Percentiles rank a stretch among this genome's conserved stretches.
These are phyloP conservation scores for Spodoptera littoralis DNA, from an alignment of 2,888 invertebrate species.

Conservation along the genomic window DNA sequence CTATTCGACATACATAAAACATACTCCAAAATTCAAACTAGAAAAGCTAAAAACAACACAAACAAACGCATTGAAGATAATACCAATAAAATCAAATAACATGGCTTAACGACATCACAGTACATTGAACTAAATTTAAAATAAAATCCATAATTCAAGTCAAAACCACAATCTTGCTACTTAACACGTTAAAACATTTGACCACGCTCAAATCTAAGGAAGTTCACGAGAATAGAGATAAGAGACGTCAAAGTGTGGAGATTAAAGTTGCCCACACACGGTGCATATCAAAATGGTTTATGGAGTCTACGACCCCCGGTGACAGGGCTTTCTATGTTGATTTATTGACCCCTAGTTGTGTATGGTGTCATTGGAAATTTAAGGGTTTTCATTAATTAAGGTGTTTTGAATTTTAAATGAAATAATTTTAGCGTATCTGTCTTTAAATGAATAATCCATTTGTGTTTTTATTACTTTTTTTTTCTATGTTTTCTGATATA, in stretches of 20 bases:
- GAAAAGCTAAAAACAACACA: too few species aligned
- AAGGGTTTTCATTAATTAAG: too few species aligned
- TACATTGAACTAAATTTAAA: too few species aligned
- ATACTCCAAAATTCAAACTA: too few species aligned
- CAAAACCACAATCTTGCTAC: slow-evolving; percentile 25
- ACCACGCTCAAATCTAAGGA: slow-evolving; percentile 35
- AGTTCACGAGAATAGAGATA: slow-evolving; percentile 43
- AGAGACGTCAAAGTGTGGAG: slow-evolving; percentile 41
- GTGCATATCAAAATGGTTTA: slow-evolving; percentile 47
- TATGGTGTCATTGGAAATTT: too few species aligned
- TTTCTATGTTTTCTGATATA: too few species aligned
- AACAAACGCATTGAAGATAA: background rate
- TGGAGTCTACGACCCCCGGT: slow-evolving; percentile 22
- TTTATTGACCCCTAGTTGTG: slow-evolving; percentile 21
- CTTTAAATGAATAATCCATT: too few species aligned
- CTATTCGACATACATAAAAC: too few species aligned
- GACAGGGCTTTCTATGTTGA: slow-evolving; percentile 35
- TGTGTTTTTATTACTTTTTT: too few species aligned
- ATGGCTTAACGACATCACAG: too few species aligned
- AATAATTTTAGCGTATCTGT: too few species aligned
- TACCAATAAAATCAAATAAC: background rate
- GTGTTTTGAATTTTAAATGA: too few species aligned
- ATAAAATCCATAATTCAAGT: slow-evolving; percentile 1
- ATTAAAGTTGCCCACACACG: slow-evolving; percentile 54
- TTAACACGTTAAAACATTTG: slow-evolving; percentile 25